Base-by-base conservation (phyloP, 2,113 vertebrate species). In the Arothron firmamentum region DNA sequence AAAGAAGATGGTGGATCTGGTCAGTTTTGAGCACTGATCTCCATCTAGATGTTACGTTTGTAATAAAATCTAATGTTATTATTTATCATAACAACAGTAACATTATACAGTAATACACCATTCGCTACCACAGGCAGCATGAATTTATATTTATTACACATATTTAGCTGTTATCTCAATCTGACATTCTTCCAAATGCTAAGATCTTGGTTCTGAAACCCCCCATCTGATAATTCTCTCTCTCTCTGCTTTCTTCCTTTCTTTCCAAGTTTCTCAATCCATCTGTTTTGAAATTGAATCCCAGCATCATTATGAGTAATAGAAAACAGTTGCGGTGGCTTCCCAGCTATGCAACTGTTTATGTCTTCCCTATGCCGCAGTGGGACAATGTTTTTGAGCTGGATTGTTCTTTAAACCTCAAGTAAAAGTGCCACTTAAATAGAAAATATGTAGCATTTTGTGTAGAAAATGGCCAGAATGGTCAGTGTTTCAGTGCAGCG, bases 221-320 rank as follows among this genome's bases (percentile, higher is more conserved):
- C 56, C 49, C 6, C 65, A 70, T 67, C 55, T 79, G 71, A 78
- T 78, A 79, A 74, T 75, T 77, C 72, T 67, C 50, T 77, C 72
- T 67, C 50, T 60, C 61, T 45, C 46, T 55, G 6, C 48, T 48
- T 28, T 28, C 66, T 74, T 80, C 56, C 59, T 80, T 67, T 78
- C 70, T 61, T 70, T 74, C 42, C 17, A 62, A 47, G 19, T 78
- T 81, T 82, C 72, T 75, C 74, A 70, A 65, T 79, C 72, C 82
- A 66, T 84, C 64, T 82, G 77, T 87, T 86, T 85, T 87, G 83
- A 80, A 88, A 88, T 64, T 65, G 38, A 67, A 88, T 88, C 77
- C 56, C 53, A 65, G 60, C 69, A 70, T 82, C 64, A 46, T 83
- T 87, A 78, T 68, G 77, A 78, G 67, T 85, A 82, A 81, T 79